A percentile compares a stretch with the other conserved stretches of the same genome.
phyloP scores from a whole-genome alignment of 2,797 vertebrate genomes.

The Danio choprae region DNA sequence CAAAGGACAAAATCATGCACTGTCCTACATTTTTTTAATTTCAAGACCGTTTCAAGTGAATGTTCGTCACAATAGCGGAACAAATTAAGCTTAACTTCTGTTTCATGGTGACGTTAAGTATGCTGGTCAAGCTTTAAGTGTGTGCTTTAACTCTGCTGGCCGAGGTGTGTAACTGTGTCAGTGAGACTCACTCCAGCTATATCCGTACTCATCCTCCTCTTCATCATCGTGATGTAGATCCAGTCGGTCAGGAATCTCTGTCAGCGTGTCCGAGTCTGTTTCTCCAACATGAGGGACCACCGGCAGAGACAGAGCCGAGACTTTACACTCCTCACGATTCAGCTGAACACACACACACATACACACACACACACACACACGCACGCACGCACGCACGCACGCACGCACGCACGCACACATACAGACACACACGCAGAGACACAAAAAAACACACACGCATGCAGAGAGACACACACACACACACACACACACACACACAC shows the following conservation, averaged over 20 bases:
- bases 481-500: too few relatives aligned
- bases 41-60: too few relatives aligned
- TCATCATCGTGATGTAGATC: constrained; percentile 70
- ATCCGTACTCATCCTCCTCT: constrained; percentile 90
- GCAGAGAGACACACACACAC: too few relatives aligned
- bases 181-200: constrained; percentile 92
- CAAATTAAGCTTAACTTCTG: too few relatives aligned
- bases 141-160: constrained; percentile 5
- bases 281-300: constrained; percentile 81
- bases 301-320: constrained; percentile 74
- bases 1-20: too few relatives aligned
- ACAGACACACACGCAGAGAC: not conserved
- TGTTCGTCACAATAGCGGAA: too few relatives aligned
- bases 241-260: constrained; percentile 68
- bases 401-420: not conserved
- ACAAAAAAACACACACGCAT: too few relatives aligned
- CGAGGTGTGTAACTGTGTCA: not conserved
- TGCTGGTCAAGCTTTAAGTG: too few relatives aligned
- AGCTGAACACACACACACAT: constrained; percentile 69
- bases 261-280: constrained; percentile 77
- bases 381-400: not conserved
- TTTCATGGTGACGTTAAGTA: too few relatives aligned
- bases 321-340: constrained; percentile 82
- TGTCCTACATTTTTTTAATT: too few relatives aligned
- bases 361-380: not conserved